Evolutionary conservation across 2,797 vertebrate genomes (phyloP), one percentile per base, ranked within the genome.

Genomic region (Pseudochirops cupreus): DNA sequence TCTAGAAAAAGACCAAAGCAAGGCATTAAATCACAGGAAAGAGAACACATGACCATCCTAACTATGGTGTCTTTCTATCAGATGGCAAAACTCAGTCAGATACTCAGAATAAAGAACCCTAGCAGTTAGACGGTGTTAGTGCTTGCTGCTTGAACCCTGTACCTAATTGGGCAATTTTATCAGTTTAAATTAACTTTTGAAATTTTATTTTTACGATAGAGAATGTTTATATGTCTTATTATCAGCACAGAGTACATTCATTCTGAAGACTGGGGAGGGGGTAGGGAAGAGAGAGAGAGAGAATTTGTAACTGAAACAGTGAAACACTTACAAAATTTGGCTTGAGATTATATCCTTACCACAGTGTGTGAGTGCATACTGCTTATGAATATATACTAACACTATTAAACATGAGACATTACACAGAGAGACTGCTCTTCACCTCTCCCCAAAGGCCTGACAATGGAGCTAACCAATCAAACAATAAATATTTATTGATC

Each of bases 361-460:
- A 26, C 39, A 50, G 11, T 91, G 1, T 58, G 0, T 56, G 1
- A 82, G 14, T 91, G 1, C 33, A 5, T 28, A 67, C 33, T 58
- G 4, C 1, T 1, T 56, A 28, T 56, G 24, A 50, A 87, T 28
- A 16, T 93, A 92, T 54, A 55, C 94, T 82, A 58, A 53, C 18
- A 54, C 29, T 74, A 10, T 92, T 95, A 54, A 92, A 29, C 26
- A 93, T 5, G 57, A 39, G 31, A n/a, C 52, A 46, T 26, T 87
- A 87, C 21, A 24, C 74, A 87, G 74, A 87, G 39, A 87, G 24
- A 50, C 39, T 28, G 74, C n/a, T 39, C 67, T 82, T 82, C 18
- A 82, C 33, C 5, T n/a, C 39, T 58, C 95, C 59, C 62, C 74
- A 90, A 97, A 96, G 91, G 2, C 0, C n/a, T 94, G n/a, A 18